Evolutionary conservation across 2,797 vertebrate genomes (phyloP), one percentile per base, ranked within the genome.

Genomic region (Darevskia mixta): DNA sequence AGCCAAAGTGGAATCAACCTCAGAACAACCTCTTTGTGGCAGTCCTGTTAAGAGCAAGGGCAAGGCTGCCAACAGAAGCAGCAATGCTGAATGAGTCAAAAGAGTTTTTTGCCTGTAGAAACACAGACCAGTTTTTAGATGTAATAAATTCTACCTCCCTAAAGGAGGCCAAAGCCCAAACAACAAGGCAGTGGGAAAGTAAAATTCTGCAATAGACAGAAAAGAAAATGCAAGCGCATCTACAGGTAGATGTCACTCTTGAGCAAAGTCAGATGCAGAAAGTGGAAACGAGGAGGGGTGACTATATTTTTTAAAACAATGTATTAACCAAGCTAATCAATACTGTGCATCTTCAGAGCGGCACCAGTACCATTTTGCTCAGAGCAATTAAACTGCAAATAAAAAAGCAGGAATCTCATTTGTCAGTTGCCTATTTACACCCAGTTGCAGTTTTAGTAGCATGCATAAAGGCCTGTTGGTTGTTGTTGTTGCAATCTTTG

Each of bases 191-290:
- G 49, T 29, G 4, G n/a, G 64, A n/a, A 86, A 35, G 45, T 55
- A 38, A 27, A 76, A 80, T 49, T 49, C 5, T 18, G 4, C 2
- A 76, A 41, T 10, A 20, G 64, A 45, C 8, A 71, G 67, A 13
- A n/a, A 64, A 64, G 32, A 41, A 75, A 49, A 67, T 66, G 23
- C 6, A 58, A 8, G 29, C 5, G 6, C 58, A 66, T 27, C n/a
- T 67, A 77, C n/a, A 67, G 72, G 77, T 32, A 87, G 72, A 83
- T 66, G 69, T 79, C 4, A 35, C 79, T 64, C 20, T 87, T 43
- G 27, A n/a, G 35, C 20, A 73, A 49, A 35, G 35, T 55, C 13
- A 5, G 67, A 43, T 27, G n/a, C 13, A 87, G 61, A 41, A 29
- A 67, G 20, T 35, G 25, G n/a, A 69, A 82, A 76, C 2, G 17